Evolutionary conservation across 2,113 vertebrate genomes (phyloP).

Genomic region (Typhlomys cinereus): DNA sequence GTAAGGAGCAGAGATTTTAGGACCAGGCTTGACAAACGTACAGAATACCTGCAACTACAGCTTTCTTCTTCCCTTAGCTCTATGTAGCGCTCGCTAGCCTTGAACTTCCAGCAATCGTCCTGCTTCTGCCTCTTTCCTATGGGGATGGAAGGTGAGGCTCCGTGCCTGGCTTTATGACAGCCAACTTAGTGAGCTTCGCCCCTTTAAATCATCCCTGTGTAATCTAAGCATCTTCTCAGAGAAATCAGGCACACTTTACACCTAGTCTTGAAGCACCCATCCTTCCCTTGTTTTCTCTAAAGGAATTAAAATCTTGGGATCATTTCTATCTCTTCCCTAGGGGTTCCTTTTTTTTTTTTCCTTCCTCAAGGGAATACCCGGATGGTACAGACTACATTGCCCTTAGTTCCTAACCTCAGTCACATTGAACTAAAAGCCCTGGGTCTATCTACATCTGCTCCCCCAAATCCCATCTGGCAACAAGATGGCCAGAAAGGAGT

Average conservation of each 20-base stretch:
- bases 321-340: neutral
- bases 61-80: too few relatives aligned
- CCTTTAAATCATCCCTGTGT: neutral
- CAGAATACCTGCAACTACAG: too few relatives aligned
- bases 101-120: neutral
- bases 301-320: neutral
- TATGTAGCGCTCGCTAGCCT: neutral
- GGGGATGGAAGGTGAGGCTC: too few relatives aligned
- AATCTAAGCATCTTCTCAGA: neutral
- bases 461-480: neutral
- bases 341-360: neutral
- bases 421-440: neutral
- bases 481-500: neutral
- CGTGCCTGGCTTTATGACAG: too few relatives aligned
- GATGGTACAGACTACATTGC: neutral
- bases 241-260: rapidly evolving
- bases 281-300: neutral
- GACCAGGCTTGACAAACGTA: too few relatives aligned
- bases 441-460: neutral
- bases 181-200: neutral
- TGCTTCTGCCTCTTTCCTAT: too few relatives aligned
- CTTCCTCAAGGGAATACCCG: neutral
- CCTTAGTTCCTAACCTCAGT: neutral
- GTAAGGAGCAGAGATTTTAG: too few relatives aligned
- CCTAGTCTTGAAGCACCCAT: neutral